Base-by-base conservation (phyloP, 2,888 invertebrate species). In the Rhagium mordax region DNA sequence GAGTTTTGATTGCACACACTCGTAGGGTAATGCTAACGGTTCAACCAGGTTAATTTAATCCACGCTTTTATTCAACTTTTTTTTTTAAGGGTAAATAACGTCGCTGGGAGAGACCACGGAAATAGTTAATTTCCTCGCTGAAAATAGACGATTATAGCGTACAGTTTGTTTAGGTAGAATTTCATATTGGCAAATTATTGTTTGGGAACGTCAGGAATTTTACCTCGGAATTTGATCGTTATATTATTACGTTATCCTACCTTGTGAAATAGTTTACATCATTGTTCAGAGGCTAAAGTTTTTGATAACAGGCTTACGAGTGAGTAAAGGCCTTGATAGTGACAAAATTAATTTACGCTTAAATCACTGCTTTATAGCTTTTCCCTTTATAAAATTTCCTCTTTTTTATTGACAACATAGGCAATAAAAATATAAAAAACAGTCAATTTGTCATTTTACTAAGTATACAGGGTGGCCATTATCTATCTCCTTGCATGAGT, bases 191-290 rank as follows among this genome's bases (percentile, higher is more conserved):
- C 27, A 33, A 61, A 66, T 70, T 74, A 62, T 70, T 74, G 64
- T 67, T 67, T 21, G 55, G 47, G 55, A 66, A 65, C 53, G 65
- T 27, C n/a, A 55, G 73, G 66, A 73, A 70, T 74, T 66, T 57
- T 51, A 67, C 61, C 73, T 70, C 47, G 73, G 66, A 74, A 74
- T 74, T 74, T 57, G 41, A 62, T 55, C 61, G 53, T 62, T 29
- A 59, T 59, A 24, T 33, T 68, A 68, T n/a, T n/a, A n/a, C n/a
- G n/a, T n/a, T n/a, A n/a, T n/a, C n/a, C n/a, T 72, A 72, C 68
- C 68, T 62, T 70, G 61, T 47, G 48, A 62, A 70, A 74, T 74
- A 74, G 73, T 74, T 70, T 48, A 16, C 48, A 29, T 74, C 66
- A 67, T 55, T 70, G 66, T 74, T 73, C 41, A n/a, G 20, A 21